Evolutionary conservation across 2,888 invertebrate genomes (phyloP), one percentile per base, ranked within the genome.

Genomic region (Coleophora flavipennella): DNA sequence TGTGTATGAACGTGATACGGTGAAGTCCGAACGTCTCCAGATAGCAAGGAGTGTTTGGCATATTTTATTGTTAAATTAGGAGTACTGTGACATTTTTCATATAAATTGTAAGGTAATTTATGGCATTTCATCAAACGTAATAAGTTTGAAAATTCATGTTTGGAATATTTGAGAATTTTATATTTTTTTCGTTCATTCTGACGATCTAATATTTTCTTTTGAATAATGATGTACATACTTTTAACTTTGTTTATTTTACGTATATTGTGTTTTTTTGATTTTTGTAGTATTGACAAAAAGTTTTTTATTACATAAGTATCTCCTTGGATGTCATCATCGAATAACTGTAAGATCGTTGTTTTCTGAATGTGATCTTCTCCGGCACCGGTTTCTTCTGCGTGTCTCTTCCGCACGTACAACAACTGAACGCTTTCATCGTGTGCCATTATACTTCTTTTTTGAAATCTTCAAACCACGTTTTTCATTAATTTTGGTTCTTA

Each of bases 1-100:
- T 20, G 28, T 33, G 46, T 34, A 43, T 45, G 39, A 50, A 44
- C 6, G 49, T 40, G 31, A 50, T 46, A 28, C 41, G 58, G 56
- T 2, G 57, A 49, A 20, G 45, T 43, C 26, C 44, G 54, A 11
- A 49, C 48, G 8, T 48, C 48, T 3, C 45, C 44, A 20, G 37
- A 54, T 13, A 45, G 43, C 20, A 13, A 40, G 40, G 10, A 42
- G 34, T 10, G 35, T 26, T 38, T 42, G 44, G 28, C 31, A 4
- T 36, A 12, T 6, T 14, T n/a, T 9, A 11, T 29, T 8, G 39
- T 26, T 3, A 48, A 3, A 25, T 37, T 41, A 8, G 45, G 43
- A 28, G 45, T 32, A 13, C 48, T 49, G 11, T 35, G 29, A 8
- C 35, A 34, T 13, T 35, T 36, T n/a, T 28, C 26, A 13, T 4